Evolutionary conservation across 2,797 vertebrate species (phyloP), one percentile per base, ranked within the genome.

Genomic region (Cossypha polioptera): DNA sequence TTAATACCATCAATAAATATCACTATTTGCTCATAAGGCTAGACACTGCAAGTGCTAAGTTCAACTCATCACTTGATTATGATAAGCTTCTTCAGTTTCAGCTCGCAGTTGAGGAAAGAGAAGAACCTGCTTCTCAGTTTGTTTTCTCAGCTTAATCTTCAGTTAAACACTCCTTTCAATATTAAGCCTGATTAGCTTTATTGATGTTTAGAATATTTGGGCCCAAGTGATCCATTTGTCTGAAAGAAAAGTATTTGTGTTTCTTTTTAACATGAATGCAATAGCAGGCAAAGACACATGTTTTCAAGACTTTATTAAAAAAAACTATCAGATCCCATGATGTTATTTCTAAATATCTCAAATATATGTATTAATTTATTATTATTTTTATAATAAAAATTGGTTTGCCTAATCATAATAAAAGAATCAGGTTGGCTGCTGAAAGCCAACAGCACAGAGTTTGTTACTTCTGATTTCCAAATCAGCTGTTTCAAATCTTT

Each of bases 1-100:
- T 96, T 97, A 96, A 96, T 94, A 83, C 79, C 88, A 91, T 96
- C 90, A 95, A 95, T 88, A 97, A 95, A 96, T 97, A 92, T 88
- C 61, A 94, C 92, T 94, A 93, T 96, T 96, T 96, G 92, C 90
- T 97, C 74, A 94, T 94, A 96, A 94, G 87, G 80, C 82, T 87
- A 92, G 95, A 91, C 95, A 95, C 57, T 86, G 77, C 94, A 95
- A 97, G 93, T 94, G 95, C 93, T 91, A 94, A 91, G 94, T 97
- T 97, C 94, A 96, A 83, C 96, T 97, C 12, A 5, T 96, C 91
- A 94, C 90, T 95, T 96, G 82, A 96, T 81, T 74, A 94, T 96
- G 92, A 96, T 92, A 96, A 97, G 96, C 95, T 89, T 78, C 94
- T 97, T 96, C 88, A 74, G 85, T 88, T 97, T 95, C 91, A 96